Evolutionary conservation across 1,140 invertebrate species (phyloP).

Genomic region (Portunus trituberculatus): DNA sequence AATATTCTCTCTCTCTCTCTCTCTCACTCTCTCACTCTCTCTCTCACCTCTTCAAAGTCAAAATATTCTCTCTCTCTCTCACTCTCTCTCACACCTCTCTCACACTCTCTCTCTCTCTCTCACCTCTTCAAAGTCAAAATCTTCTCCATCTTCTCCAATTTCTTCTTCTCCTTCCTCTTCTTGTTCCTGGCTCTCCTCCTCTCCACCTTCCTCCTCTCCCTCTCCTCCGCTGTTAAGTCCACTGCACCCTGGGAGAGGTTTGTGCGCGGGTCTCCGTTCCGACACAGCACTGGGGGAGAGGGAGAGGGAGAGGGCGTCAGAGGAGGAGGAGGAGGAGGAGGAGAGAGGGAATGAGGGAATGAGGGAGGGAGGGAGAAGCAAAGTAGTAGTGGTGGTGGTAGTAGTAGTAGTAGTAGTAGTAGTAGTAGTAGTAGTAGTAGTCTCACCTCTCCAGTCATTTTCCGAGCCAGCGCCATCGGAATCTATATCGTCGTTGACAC

Average conservation of each 20-base stretch:
- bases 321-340: not conserved
- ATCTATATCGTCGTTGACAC: conserved; percentile 33
- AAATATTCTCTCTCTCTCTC: no score
- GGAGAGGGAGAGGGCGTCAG: no score
- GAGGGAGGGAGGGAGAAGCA: no score
- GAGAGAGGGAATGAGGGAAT: not conserved
- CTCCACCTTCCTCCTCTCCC: conserved; percentile 53
- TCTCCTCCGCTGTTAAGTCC: conserved; percentile 48
- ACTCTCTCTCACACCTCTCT: no score
- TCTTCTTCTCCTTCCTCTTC: conserved; percentile 68
- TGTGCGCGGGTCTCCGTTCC: conserved; percentile 48
- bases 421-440: not conserved
- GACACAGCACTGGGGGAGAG: conserved; percentile 48
- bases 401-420: not conserved
- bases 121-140: no score
- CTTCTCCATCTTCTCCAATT: conserved; percentile 61
- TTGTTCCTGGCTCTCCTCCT: conserved; percentile 63
- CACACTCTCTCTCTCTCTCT: no score
- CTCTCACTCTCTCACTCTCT: no score
- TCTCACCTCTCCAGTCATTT: conserved; percentile 65
- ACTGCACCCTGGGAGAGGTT: conserved; percentile 30
- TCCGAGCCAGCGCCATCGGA: conserved; percentile 65
- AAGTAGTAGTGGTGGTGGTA: not conserved
- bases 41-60: no score
- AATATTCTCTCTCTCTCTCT: no score